These are phyloP conservation scores for Papilio elwesi DNA, from an alignment of 2,888 invertebrate genomes.

Conservation along the genomic window DNA sequence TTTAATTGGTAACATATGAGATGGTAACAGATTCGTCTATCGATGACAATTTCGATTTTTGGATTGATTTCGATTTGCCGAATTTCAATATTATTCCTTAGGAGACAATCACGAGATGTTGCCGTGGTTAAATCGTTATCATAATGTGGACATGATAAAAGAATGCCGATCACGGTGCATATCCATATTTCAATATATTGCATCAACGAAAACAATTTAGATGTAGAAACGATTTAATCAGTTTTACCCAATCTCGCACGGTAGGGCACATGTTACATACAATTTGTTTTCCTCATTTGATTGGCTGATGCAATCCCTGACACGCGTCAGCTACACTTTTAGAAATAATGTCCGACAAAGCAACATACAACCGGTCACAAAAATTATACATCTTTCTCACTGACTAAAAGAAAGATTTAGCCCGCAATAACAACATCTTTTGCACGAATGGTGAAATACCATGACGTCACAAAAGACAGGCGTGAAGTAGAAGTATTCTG, in stretches of 20 bases:
- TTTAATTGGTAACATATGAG: too few relatives aligned
- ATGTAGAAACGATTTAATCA: background rate
- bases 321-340: background rate
- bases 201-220: background rate
- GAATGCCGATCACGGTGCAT: background rate
- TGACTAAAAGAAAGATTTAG: background rate
- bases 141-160: background rate
- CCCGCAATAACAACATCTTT: too few relatives aligned
- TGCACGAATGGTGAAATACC: too few relatives aligned
- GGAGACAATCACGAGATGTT: background rate
- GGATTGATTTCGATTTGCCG: too few relatives aligned
- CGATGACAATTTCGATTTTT: too few relatives aligned
- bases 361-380: background rate
- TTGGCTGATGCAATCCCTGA: constrained; percentile 11
- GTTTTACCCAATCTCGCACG: background rate
- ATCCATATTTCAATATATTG: background rate
- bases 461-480: too few relatives aligned
- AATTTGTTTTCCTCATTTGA: background rate
- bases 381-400: background rate
- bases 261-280: background rate
- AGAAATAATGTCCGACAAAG: constrained; percentile 2
- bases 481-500: too few relatives aligned
- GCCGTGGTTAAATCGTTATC: constrained; percentile 1
- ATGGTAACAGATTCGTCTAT: too few relatives aligned
- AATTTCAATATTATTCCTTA: background rate